phyloP scores from a whole-genome alignment of 2,888 invertebrate genomes.

The Venustoraphidia nigricollis region DNA sequence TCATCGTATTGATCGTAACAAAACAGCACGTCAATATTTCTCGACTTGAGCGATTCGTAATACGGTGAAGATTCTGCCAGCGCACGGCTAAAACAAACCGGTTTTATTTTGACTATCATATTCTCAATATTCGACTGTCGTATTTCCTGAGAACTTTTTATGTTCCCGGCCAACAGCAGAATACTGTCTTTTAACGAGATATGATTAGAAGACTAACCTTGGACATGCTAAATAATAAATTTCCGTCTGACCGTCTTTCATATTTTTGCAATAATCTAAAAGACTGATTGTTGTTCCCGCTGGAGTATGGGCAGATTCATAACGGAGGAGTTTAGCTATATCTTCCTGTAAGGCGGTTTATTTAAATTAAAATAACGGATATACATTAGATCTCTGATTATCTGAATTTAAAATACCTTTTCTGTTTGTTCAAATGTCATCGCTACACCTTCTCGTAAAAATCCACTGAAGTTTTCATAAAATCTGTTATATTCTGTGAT shows the following conservation, averaged over 20 bases:
- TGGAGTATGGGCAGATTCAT: conserved; percentile 73
- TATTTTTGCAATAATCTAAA: conserved; percentile 61
- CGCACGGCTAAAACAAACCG: conserved; percentile 49
- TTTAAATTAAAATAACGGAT: conserved; percentile 9
- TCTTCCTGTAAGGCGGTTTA: conserved; percentile 48
- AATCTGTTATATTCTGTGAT: conserved; percentile 67
- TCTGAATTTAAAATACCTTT: conserved; percentile 39
- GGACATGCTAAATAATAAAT: conserved; percentile 92
- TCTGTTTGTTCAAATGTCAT: conserved; percentile 63
- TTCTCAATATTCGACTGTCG: too few relatives aligned
- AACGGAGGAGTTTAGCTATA: conserved; percentile 75
- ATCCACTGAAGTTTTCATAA: conserved; percentile 83
- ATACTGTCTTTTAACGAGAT: too few relatives aligned
- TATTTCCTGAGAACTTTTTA: too few relatives aligned
- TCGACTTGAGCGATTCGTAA: conserved; percentile 78
- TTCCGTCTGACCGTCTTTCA: conserved; percentile 65
- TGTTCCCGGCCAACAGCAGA: too few relatives aligned
- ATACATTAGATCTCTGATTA: background rate
- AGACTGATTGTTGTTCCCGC: conserved; percentile 59
- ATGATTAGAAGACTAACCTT: conserved; percentile 29
- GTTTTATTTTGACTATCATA: background rate
- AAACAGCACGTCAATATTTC: conserved; percentile 81
- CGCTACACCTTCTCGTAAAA: conserved; percentile 91
- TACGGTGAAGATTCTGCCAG: conserved; percentile 92
- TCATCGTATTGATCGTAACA: conserved; percentile 97